phyloP scores from a whole-genome alignment of 2,797 vertebrate species.

The Pagetopsis macropterus region DNA sequence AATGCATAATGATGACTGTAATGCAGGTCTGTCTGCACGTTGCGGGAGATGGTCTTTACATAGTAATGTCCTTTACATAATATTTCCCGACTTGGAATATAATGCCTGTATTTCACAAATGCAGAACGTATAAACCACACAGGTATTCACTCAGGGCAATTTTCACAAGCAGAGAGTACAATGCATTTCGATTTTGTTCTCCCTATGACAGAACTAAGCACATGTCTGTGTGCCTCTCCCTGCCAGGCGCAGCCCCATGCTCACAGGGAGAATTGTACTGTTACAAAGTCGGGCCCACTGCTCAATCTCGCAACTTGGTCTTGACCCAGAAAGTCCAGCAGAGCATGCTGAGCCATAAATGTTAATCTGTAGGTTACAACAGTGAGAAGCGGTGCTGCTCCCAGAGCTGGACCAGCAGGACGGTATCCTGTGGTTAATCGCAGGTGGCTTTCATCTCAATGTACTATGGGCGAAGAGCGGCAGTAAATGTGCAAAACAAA shows the following conservation, averaged over 20 bases:
- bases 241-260: conserved; percentile 43
- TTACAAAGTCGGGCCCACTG: conserved; percentile 66
- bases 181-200: conserved; percentile 67
- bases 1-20: conserved; percentile 12
- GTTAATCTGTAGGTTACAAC: conserved; percentile 81
- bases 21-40: neutral
- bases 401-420: conserved; percentile 75
- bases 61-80: conserved; percentile 46
- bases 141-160: conserved; percentile 59
- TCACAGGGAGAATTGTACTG: conserved; percentile 48
- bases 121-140: conserved; percentile 16
- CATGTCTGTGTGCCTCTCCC: conserved; percentile 60
- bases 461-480: conserved; percentile 54
- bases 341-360: conserved; percentile 79
- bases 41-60: conserved; percentile 2
- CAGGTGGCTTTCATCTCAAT: conserved; percentile 73
- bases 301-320: conserved; percentile 73
- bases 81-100: conserved; percentile 31
- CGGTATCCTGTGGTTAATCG: conserved; percentile 76
- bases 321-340: conserved; percentile 75
- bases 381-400: conserved; percentile 64
- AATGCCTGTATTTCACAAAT: conserved; percentile 44
- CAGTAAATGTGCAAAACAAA: conserved; percentile 39
- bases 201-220: conserved; percentile 61
- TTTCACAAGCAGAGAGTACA: conserved; percentile 62